phyloP scores from a whole-genome alignment of 2,797 vertebrate genomes.

The Pipistrellus pygmaeus region DNA sequence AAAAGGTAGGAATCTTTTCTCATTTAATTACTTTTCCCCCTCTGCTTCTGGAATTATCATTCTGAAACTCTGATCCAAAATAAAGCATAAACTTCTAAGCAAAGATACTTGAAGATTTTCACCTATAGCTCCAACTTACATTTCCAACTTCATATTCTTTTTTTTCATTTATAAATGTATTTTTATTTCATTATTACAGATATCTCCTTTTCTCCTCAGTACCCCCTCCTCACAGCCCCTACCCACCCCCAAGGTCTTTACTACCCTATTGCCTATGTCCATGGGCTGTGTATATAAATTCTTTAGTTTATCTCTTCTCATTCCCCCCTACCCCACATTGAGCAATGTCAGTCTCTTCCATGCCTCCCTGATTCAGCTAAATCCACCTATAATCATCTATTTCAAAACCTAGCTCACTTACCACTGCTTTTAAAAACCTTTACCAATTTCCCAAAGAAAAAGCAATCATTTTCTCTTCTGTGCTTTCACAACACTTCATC shows the following conservation, averaged over 20 bases:
- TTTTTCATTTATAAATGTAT: too few relatives aligned
- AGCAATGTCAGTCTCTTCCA: too few relatives aligned
- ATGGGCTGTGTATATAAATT: too few relatives aligned
- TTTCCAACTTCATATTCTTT: background rate
- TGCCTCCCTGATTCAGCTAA: background rate
- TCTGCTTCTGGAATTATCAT: background rate
- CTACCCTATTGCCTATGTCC: too few relatives aligned
- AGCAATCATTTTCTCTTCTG: background rate
- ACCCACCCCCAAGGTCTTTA: too few relatives aligned
- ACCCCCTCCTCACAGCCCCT: too few relatives aligned
- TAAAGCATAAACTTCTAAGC: background rate
- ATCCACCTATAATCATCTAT: background rate
- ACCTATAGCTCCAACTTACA: background rate
- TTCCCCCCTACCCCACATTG: too few relatives aligned
- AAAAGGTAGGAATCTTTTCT: background rate
- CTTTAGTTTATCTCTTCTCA: too few relatives aligned
- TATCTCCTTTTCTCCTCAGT: too few relatives aligned
- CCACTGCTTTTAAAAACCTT: slow-evolving; percentile 35
- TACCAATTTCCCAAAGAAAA: background rate
- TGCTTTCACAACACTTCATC: background rate
- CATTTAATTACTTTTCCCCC: background rate
- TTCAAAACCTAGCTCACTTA: slow-evolving; percentile 38
- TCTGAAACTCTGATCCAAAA: slow-evolving; percentile 16
- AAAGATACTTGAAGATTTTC: background rate
- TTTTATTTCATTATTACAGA: too few relatives aligned